Conservation (phyloP, 2,797 vertebrate species). For the Lagodon rhomboides region DNA sequence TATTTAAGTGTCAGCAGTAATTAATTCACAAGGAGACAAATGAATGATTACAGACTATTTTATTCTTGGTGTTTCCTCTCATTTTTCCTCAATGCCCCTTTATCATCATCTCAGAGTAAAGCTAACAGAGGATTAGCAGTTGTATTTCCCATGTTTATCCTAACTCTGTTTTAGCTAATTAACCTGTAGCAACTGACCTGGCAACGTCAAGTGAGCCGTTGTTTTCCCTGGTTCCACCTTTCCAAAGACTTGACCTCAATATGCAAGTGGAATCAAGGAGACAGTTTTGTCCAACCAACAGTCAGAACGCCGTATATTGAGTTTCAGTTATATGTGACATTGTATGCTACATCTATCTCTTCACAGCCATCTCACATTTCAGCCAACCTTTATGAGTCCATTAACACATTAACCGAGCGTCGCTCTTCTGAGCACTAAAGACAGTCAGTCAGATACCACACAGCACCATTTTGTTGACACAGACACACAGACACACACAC, state of each 20-base stretch:
- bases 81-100: neutral
- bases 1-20: neutral
- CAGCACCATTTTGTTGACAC: neutral
- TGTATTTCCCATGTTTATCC: neutral
- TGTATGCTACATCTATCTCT: too few species aligned
- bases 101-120: neutral
- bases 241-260: slow-evolving; percentile 27
- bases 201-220: neutral
- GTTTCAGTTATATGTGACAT: neutral
- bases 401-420: neutral
- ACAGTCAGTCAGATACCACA: neutral
- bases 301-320: neutral
- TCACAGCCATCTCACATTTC: neutral
- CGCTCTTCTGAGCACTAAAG: neutral
- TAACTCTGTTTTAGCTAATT: neutral
- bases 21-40: neutral
- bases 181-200: slow-evolving; percentile 1
- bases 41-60: neutral
- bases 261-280: neutral
- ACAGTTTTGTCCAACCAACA: neutral
- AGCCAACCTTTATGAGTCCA: neutral
- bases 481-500: neutral
- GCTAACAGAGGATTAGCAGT: neutral
- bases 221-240: neutral
- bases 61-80: neutral